Evolutionary conservation across 2,113 vertebrate species (phyloP).

Genomic region (Pungitius pungitius): DNA sequence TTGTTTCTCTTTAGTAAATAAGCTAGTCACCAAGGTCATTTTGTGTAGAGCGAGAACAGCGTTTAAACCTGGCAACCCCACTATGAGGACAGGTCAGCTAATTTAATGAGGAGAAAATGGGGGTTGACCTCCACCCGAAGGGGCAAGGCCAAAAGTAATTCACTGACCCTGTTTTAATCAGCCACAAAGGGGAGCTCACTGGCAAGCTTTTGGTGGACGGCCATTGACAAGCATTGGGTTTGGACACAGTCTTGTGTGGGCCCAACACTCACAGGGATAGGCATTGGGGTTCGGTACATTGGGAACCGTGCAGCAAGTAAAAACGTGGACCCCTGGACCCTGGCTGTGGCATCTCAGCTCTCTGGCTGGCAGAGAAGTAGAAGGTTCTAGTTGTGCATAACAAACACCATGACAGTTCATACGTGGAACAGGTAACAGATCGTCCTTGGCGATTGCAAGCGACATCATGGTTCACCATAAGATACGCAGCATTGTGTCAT

Average conservation of each 20-base stretch:
- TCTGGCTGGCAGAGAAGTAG: background rate
- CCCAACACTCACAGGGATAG: background rate
- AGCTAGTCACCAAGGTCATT: background rate
- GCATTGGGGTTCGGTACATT: background rate
- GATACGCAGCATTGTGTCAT: background rate
- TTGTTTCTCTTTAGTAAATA: background rate
- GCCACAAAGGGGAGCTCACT: background rate
- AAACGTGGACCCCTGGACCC: background rate
- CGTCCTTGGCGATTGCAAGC: background rate
- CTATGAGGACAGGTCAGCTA: background rate
- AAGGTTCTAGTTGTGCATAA: background rate
- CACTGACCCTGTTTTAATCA: background rate
- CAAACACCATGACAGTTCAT: background rate
- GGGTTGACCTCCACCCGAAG: background rate
- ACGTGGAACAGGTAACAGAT: background rate
- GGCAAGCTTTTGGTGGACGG: background rate
- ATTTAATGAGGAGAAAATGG: background rate
- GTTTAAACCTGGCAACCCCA: constrained; percentile 14
- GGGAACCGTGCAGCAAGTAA: background rate
- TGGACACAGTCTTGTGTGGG: background rate
- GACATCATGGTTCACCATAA: no score
- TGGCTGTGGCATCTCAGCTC: no score
- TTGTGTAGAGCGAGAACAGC: background rate
- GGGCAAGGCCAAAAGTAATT: background rate
- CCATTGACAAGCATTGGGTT: background rate